Evolutionary conservation across 2,797 vertebrate genomes (phyloP).

Genomic region (Lepus townsendii): DNA sequence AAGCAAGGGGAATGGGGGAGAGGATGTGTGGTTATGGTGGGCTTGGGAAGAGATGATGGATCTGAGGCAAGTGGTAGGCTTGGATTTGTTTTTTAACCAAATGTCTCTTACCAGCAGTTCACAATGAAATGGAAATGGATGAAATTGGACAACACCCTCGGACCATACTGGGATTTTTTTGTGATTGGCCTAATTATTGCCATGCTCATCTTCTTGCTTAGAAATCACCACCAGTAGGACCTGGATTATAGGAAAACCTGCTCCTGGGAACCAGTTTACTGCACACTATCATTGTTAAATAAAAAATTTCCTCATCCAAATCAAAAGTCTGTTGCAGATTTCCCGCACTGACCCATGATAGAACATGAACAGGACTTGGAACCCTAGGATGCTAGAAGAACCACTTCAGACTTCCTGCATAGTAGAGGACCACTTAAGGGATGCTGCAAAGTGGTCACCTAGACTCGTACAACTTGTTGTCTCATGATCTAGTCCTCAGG

Average conservation of each 20-base stretch:
- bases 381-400: not conserved
- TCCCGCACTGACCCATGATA: not conserved
- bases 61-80: not conserved
- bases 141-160: conserved; percentile 68
- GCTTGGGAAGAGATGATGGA: not conserved
- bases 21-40: not conserved
- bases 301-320: conserved; percentile 73
- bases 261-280: conserved; percentile 10
- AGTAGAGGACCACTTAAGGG: not conserved
- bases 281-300: conserved; percentile 60
- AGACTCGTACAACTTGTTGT: conserved; percentile 6
- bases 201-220: conserved; percentile 80
- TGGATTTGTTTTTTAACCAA: conserved; percentile 13
- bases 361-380: conserved; percentile 42
- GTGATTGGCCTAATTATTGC: conserved; percentile 79
- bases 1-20: not conserved
- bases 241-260: conserved; percentile 33
- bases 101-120: conserved; percentile 76
- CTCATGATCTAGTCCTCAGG: not conserved
- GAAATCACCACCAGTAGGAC: conserved; percentile 69
- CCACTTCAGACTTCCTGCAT: conserved; percentile 33
- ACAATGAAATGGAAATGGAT: conserved; percentile 78
- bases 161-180: conserved; percentile 83
- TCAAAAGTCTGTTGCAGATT: conserved; percentile 21
- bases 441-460: not conserved